A percentile compares a stretch with the other conserved stretches of the same genome.
Conservation (phyloP, 2,113 vertebrate genomes). For the Montifringilla adamsi region DNA sequence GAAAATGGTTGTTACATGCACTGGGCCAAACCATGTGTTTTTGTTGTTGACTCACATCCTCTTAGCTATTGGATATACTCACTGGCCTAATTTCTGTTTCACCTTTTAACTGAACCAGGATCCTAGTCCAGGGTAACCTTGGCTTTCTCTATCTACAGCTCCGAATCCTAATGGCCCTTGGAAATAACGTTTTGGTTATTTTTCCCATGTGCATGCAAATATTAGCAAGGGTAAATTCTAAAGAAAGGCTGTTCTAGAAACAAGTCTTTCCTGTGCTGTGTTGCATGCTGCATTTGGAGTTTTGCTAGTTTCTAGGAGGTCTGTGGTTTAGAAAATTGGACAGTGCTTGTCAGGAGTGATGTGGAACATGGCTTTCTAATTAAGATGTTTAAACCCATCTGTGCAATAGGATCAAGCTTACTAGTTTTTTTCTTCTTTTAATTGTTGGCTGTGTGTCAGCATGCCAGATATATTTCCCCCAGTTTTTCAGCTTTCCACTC, state of each 20-base stretch:
- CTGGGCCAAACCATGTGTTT: slow-evolving; percentile 21
- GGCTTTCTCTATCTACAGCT: not conserved
- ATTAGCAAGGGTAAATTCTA: not conserved
- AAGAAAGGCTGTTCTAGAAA: not conserved
- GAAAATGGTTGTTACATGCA: not conserved
- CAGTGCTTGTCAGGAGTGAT: not conserved
- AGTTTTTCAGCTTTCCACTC: not conserved
- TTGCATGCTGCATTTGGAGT: not conserved
- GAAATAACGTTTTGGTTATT: not conserved
- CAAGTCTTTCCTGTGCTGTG: not conserved
- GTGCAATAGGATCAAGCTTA: not conserved
- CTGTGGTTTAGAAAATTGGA: not conserved
- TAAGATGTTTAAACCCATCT: slow-evolving; percentile 5
- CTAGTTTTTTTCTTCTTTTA: not conserved
- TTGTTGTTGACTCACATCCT: slow-evolving; percentile 31
- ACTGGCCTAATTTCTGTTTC: slow-evolving; percentile 15
- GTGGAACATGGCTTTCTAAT: slow-evolving; percentile 29
- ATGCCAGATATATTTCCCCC: not conserved
- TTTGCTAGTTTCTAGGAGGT: not conserved
- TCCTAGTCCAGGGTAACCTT: not conserved
- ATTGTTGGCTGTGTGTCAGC: not conserved
- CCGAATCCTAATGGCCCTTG: not conserved
- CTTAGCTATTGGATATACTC: not conserved
- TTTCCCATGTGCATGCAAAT: not conserved
- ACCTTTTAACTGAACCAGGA: slow-evolving; percentile 13